phyloP scores from a whole-genome alignment of 2,113 vertebrate genomes.

The Cygnus buccinator region DNA sequence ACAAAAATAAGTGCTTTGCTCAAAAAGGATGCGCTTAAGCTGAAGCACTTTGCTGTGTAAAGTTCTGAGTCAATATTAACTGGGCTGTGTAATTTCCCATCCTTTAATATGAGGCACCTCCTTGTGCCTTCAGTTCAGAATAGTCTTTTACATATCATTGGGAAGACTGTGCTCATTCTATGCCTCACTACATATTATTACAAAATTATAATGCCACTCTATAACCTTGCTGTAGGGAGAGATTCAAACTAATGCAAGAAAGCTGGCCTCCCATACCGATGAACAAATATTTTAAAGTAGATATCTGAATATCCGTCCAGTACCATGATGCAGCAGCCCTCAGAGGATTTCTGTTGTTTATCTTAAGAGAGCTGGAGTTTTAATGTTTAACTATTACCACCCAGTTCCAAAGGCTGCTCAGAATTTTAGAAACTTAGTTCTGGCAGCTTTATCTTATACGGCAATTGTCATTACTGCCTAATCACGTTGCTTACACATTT shows the following conservation, averaged over 20 bases:
- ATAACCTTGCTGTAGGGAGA: constrained; percentile 51
- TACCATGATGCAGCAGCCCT: not conserved
- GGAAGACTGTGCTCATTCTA: not conserved
- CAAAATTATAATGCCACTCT: constrained; percentile 3
- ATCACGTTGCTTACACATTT: not conserved
- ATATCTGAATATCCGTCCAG: not conserved
- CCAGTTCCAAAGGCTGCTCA: not conserved
- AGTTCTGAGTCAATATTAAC: not conserved
- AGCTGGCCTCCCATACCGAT: constrained; percentile 31
- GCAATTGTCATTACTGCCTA: not conserved
- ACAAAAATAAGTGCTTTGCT: not conserved
- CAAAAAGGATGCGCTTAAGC: not conserved
- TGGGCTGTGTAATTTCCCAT: not conserved
- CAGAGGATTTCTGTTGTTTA: not conserved
- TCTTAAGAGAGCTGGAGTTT: not conserved
- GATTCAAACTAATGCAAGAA: not conserved
- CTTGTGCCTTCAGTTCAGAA: not conserved
- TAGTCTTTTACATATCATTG: not conserved
- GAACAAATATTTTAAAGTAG: not conserved
- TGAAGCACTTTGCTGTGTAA: not conserved
- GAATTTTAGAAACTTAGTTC: not conserved
- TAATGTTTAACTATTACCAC: not conserved
- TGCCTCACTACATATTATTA: constrained; percentile 26
- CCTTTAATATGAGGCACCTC: not conserved
- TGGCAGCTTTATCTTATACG: not conserved